A percentile compares a stretch with the other conserved stretches of the same genome.
Evolutionary conservation across 2,888 invertebrate genomes (phyloP).

Genomic region (Lasius fuliginosus): DNA sequence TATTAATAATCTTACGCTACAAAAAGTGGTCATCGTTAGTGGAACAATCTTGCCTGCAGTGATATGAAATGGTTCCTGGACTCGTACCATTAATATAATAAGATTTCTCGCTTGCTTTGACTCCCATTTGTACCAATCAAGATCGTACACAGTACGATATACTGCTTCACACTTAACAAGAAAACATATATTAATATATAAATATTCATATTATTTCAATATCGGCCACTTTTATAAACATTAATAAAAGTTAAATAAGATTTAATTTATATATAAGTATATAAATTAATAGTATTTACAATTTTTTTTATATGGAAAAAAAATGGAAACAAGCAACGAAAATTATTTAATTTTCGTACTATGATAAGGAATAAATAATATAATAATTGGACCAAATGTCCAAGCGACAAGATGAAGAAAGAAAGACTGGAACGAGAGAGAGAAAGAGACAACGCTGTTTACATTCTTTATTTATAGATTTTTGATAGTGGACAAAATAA

Average conservation of each 20-base stretch:
- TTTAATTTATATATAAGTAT: neutral
- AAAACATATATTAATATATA: neutral
- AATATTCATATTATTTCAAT: neutral
- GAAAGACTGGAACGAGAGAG: too few species aligned
- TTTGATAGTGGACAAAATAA: too few species aligned
- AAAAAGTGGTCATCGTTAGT: slow-evolving; percentile 60
- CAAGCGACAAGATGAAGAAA: too few species aligned
- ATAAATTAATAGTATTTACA: too few species aligned
- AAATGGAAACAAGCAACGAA: too few species aligned
- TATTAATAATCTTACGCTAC: slow-evolving; percentile 56
- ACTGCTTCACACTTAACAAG: slow-evolving; percentile 12
- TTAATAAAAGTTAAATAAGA: neutral
- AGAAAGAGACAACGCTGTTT: too few species aligned
- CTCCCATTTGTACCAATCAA: slow-evolving; percentile 8
- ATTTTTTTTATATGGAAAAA: too few species aligned
- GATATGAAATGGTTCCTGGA: slow-evolving; percentile 42
- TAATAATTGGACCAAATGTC: too few species aligned
- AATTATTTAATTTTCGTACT: too few species aligned
- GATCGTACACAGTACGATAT: neutral
- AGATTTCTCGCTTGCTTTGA: neutral
- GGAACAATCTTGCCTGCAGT: slow-evolving; percentile 68
- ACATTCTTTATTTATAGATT: too few species aligned
- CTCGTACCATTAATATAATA: slow-evolving; percentile 20
- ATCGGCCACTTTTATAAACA: neutral
- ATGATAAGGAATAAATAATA: too few species aligned